Conservation (phyloP, 2,888 invertebrate species). For the Abrostola tripartita region DNA sequence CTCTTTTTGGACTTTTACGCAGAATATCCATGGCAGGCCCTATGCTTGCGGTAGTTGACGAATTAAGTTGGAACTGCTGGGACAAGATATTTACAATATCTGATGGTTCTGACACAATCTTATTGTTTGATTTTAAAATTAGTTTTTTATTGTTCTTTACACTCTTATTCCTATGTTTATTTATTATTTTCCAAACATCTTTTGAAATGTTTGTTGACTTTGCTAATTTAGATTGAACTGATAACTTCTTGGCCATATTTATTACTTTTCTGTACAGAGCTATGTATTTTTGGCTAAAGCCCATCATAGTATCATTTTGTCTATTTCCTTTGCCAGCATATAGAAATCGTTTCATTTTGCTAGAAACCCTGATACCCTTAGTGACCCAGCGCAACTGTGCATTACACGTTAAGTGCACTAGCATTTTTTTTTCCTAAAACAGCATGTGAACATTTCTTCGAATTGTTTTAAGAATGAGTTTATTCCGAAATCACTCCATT, state of each 20-base stretch:
- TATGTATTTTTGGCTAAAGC: constrained; percentile 11
- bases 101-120: not conserved
- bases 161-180: constrained; percentile 6
- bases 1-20: constrained; percentile 1
- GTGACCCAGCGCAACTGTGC: constrained; percentile 10
- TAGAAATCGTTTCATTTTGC: constrained; percentile 16
- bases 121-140: not conserved
- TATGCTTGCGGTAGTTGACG: not conserved
- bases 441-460: not conserved
- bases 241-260: constrained; percentile 8
- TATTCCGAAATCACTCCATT: constrained; percentile 8
- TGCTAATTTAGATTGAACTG: constrained; percentile 8
- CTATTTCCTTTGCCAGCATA: constrained; percentile 1
- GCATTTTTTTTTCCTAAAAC: constrained; percentile 9
- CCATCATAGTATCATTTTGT: not conserved
- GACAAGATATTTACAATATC: constrained; percentile 12
- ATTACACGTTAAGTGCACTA: constrained; percentile 1
- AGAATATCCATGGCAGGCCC: not conserved
- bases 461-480: constrained; percentile 9
- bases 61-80: constrained; percentile 6
- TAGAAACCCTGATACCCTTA: constrained; percentile 11
- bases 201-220: constrained; percentile 5
- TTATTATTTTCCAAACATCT: constrained; percentile 11
- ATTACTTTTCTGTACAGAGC: constrained; percentile 13
- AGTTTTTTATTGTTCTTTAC: not conserved